These are phyloP conservation scores for Brachymystax lenok DNA, from an alignment of 2,797 vertebrate genomes.

Conservation along the genomic window DNA sequence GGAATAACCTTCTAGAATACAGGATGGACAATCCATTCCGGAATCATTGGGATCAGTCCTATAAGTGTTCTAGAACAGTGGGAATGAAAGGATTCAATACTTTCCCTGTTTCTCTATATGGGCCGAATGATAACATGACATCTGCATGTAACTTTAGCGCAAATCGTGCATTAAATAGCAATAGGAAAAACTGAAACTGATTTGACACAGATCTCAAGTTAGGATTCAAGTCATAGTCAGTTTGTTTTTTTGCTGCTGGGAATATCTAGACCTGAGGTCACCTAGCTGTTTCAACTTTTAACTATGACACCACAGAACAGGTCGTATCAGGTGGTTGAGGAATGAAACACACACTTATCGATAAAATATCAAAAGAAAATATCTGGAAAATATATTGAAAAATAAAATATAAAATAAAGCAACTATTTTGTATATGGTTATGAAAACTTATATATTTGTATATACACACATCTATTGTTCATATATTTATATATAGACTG, in stretches of 20 bases:
- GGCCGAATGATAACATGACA: not conserved
- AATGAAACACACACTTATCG: constrained; percentile 61
- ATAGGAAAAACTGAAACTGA: not conserved
- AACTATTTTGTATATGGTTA: constrained; percentile 74
- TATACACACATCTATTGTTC: constrained; percentile 71
- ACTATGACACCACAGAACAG: constrained; percentile 42
- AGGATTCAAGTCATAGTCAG: not conserved
- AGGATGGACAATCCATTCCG: constrained; percentile 28
- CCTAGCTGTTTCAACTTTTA: constrained; percentile 15
- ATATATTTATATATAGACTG: constrained; percentile 52
- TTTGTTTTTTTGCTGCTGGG: not conserved
- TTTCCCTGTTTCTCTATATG: not conserved
- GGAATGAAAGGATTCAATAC: constrained; percentile 22
- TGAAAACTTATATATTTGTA: constrained; percentile 74
- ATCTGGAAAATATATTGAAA: constrained; percentile 37
- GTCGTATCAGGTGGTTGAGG: constrained; percentile 29
- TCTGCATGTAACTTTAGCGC: not conserved
- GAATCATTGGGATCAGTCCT: constrained; percentile 20
- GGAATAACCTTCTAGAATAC: constrained; percentile 39
- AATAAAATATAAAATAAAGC: constrained; percentile 74
- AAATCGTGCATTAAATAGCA: not conserved
- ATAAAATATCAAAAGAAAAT: constrained; percentile 47
- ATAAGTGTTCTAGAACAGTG: constrained; percentile 15
- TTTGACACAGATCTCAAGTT: not conserved
- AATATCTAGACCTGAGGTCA: constrained; percentile 15